A percentile compares a stretch with the other conserved stretches of the same genome.
Conservation (phyloP, 1,140 invertebrate species). For the Papilio machaon region DNA sequence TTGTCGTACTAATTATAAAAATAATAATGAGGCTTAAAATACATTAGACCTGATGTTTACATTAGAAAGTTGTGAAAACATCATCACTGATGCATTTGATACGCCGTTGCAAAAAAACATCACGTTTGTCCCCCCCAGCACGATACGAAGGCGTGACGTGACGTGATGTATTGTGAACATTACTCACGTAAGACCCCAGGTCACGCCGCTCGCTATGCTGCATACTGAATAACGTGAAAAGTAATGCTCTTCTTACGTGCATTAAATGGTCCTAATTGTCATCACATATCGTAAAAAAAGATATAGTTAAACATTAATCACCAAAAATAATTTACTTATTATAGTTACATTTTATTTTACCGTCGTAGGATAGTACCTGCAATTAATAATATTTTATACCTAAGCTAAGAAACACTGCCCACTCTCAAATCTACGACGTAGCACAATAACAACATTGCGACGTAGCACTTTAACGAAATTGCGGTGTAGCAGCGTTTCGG, state of each 20-base stretch:
- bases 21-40: not conserved
- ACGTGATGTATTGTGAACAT: conserved; percentile 17
- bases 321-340: too few relatives aligned
- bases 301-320: too few relatives aligned
- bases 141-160: not conserved
- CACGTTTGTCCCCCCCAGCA: not conserved
- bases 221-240: conserved; percentile 2
- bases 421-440: too few relatives aligned
- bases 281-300: too few relatives aligned
- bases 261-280: not conserved
- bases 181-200: not conserved
- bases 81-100: not conserved
- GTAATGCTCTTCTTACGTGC: not conserved
- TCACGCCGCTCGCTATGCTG: not conserved
- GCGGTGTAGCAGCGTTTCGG: not conserved
- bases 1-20: not conserved
- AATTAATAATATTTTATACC: too few relatives aligned
- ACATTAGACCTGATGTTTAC: not conserved
- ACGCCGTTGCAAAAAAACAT: not conserved
- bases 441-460: not conserved
- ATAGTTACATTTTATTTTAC: too few relatives aligned
- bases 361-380: too few relatives aligned
- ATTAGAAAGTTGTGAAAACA: not conserved
- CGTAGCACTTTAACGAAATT: not conserved
- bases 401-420: too few relatives aligned